Percentiles rank a stretch among this genome's conserved stretches.
Evolutionary conservation across 2,888 invertebrate genomes (phyloP).

Genomic region (Orthonevra nobilis): DNA sequence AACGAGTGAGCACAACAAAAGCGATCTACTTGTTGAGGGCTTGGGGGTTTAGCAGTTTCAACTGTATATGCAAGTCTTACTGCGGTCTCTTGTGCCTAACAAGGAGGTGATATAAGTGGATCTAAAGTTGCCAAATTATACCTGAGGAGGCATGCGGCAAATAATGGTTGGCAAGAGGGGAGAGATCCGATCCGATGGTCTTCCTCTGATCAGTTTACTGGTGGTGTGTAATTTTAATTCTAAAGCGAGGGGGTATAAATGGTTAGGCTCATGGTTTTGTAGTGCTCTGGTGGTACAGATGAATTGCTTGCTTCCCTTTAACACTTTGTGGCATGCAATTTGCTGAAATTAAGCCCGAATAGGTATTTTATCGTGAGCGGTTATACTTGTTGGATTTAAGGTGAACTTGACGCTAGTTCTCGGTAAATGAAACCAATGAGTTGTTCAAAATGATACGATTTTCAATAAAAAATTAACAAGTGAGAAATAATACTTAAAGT

Average conservation of each 20-base stretch:
- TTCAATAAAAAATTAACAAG: no score
- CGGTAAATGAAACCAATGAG: no score
- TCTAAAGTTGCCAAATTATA: constrained; percentile 72
- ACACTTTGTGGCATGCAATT: constrained; percentile 80
- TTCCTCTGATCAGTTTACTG: constrained; percentile 39
- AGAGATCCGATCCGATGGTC: constrained; percentile 20
- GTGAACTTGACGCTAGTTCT: no score
- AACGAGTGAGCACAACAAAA: neutral
- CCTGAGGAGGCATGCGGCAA: no score
- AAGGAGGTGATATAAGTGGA: constrained; percentile 80
- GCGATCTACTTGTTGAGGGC: constrained; percentile 58
- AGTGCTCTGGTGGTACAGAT: constrained; percentile 32
- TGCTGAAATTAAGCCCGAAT: constrained; percentile 77
- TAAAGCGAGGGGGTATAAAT: constrained; percentile 31
- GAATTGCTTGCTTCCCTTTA: constrained; percentile 76
- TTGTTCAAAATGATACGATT: no score
- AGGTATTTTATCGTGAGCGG: constrained; percentile 59
- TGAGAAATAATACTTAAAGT: no score
- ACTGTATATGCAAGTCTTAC: constrained; percentile 2
- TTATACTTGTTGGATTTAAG: constrained; percentile 48
- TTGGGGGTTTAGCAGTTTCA: constrained; percentile 25
- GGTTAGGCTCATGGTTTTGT: constrained; percentile 1
- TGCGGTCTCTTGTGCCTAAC: constrained; percentile 74
- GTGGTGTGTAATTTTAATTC: constrained; percentile 67
- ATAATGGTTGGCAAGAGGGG: no score